These are phyloP conservation scores for Sebastes schlegelii DNA, from an alignment of 2,113 vertebrate species.

Conservation along the genomic window DNA sequence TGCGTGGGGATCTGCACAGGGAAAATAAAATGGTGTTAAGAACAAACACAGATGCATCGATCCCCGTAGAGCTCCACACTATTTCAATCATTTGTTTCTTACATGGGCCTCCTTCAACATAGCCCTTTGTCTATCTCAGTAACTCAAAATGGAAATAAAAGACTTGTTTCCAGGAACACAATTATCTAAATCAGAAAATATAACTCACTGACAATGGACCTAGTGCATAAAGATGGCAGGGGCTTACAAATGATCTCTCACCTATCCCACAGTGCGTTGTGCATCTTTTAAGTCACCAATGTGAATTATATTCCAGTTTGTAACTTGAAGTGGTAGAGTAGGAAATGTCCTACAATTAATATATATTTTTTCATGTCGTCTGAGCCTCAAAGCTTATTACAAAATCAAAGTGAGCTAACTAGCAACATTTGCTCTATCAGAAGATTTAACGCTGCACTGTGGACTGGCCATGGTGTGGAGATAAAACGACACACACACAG, in stretches of 20 bases:
- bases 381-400: neutral
- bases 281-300: neutral
- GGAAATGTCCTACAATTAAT: neutral
- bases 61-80: constrained; percentile 45
- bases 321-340: neutral
- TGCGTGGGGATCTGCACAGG: constrained; percentile 94
- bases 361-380: neutral
- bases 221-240: constrained; percentile 54
- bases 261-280: constrained; percentile 46
- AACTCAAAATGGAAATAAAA: constrained; percentile 44
- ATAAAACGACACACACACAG: constrained; percentile 30
- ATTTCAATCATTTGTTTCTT: constrained; percentile 29
- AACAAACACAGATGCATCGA: neutral
- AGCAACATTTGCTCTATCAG: constrained; percentile 5
- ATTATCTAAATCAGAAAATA: constrained; percentile 40
- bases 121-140: constrained; percentile 44
- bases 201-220: constrained; percentile 55
- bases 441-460: constrained; percentile 27
- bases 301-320: neutral
- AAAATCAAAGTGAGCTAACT: neutral
- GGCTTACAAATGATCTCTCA: constrained; percentile 12
- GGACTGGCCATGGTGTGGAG: constrained; percentile 32
- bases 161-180: constrained; percentile 16
- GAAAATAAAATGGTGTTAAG: constrained; percentile 57
- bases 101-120: constrained; percentile 56